These are phyloP conservation scores for Halcyon senegalensis DNA, from an alignment of 2,113 vertebrate genomes.

Conservation along the genomic window DNA sequence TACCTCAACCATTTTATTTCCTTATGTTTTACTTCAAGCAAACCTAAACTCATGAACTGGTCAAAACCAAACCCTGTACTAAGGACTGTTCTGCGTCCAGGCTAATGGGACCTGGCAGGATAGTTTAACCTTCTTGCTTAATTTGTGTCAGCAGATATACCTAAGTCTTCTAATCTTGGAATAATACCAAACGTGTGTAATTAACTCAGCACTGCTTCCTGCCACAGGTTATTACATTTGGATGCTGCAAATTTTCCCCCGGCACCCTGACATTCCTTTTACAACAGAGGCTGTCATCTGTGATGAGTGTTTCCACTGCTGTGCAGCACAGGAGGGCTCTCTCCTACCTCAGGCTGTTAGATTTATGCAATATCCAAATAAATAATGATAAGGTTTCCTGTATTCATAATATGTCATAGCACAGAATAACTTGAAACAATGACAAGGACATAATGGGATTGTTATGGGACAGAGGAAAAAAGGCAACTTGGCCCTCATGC, in stretches of 20 bases:
- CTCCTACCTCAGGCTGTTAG: background rate
- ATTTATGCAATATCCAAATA: background rate
- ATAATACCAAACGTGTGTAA: background rate
- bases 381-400: background rate
- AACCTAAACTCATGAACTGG: background rate
- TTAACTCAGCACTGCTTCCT: background rate
- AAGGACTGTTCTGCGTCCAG: background rate
- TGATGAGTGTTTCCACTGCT: background rate
- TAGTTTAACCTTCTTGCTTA: background rate
- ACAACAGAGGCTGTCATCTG: background rate
- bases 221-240: background rate
- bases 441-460: background rate
- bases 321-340: background rate
- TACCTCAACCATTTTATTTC: background rate
- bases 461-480: background rate
- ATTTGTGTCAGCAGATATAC: background rate
- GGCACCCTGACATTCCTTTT: fast-evolving
- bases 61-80: background rate
- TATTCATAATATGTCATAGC: background rate
- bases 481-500: background rate
- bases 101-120: background rate
- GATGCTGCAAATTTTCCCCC: fast-evolving
- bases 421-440: background rate
- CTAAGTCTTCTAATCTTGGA: background rate
- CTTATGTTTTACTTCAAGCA: background rate